Conservation (phyloP, 1,140 invertebrate genomes). For the Calephelis virginiensis region DNA sequence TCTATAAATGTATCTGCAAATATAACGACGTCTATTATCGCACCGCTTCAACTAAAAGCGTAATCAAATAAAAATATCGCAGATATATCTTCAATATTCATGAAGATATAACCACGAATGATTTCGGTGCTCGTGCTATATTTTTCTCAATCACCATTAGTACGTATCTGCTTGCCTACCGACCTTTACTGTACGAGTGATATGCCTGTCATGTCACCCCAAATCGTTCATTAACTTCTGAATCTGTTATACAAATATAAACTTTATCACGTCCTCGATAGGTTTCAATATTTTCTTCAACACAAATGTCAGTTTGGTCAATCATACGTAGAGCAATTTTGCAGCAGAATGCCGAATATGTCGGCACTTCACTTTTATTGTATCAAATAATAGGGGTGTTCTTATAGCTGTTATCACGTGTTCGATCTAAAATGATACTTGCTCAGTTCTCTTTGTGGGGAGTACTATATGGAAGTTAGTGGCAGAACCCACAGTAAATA, state of each 20-base stretch:
- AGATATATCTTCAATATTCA: conserved; percentile 75
- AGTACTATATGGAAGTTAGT: conserved; percentile 44
- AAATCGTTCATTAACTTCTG: conserved; percentile 50
- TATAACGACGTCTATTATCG: conserved; percentile 54
- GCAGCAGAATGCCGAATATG: conserved; percentile 75
- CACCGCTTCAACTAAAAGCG: conserved; percentile 45
- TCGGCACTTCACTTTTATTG: conserved; percentile 78
- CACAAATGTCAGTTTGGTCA: conserved; percentile 44
- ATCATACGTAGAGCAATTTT: conserved; percentile 47
- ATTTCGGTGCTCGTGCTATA: conserved; percentile 61
- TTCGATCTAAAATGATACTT: conserved; percentile 78
- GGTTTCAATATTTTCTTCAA: conserved; percentile 25
- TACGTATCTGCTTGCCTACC: conserved; percentile 66
- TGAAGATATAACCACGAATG: conserved; percentile 73
- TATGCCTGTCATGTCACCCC: conserved; percentile 47
- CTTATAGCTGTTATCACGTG: conserved; percentile 76
- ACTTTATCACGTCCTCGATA: conserved; percentile 27
- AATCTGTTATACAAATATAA: conserved; percentile 27
- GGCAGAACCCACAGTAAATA: conserved; percentile 18
- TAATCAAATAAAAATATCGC: conserved; percentile 68
- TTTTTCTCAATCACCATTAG: conserved; percentile 78
- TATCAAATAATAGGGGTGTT: conserved; percentile 77
- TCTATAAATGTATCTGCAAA: conserved; percentile 2
- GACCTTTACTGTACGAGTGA: conserved; percentile 57
- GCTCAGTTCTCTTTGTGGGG: conserved; percentile 50